Evolutionary conservation across 2,888 invertebrate species (phyloP).

Genomic region (Latrodectus hesperus): DNA sequence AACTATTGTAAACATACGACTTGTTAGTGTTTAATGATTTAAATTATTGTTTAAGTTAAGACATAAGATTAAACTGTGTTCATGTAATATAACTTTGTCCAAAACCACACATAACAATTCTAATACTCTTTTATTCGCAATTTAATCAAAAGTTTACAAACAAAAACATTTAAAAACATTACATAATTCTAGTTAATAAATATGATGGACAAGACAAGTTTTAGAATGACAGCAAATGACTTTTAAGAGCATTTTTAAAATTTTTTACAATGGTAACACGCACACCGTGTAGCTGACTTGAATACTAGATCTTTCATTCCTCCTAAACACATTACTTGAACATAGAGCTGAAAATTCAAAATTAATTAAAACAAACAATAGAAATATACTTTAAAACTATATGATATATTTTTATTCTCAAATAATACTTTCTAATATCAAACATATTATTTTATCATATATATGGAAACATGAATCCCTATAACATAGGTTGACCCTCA

Average conservation of each 20-base stretch:
- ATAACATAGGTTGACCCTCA: too few relatives aligned
- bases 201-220: not conserved
- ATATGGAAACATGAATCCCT: too few relatives aligned
- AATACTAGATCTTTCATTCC: slow-evolving; percentile 86
- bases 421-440: not conserved
- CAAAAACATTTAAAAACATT: too few relatives aligned
- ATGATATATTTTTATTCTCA: not conserved
- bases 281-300: slow-evolving; percentile 87
- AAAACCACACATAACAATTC: too few relatives aligned
- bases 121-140: too few relatives aligned
- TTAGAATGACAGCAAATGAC: not conserved
- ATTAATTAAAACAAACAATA: not conserved
- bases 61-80: too few relatives aligned
- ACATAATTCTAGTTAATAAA: too few relatives aligned
- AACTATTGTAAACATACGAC: too few relatives aligned
- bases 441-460: not conserved
- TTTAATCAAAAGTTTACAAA: too few relatives aligned
- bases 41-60: too few relatives aligned
- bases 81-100: too few relatives aligned
- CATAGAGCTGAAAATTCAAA: slow-evolving; percentile 79
- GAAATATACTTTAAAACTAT: not conserved
- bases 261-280: slow-evolving; percentile 91
- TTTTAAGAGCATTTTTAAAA: slow-evolving; percentile 76
- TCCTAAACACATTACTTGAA: slow-evolving; percentile 85
- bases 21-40: too few relatives aligned